Base-by-base conservation (phyloP, 2,113 vertebrate species). In the Calyptommatus sinebrachiatus region DNA sequence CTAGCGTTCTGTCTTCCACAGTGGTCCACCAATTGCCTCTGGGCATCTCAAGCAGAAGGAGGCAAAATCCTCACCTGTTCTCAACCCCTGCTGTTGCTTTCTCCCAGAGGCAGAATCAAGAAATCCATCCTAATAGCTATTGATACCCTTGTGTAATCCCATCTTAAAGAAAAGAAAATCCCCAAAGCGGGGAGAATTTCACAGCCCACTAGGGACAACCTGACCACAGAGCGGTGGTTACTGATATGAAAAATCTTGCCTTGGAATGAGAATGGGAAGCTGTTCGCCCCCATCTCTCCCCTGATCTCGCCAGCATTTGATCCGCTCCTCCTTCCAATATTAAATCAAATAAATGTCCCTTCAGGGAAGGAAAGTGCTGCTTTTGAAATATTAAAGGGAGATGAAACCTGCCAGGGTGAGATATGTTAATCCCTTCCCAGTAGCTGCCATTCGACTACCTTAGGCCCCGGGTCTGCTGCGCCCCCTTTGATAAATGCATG, bases 311-410 rank as follows among this genome's bases (percentile, higher is more conserved):
- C 31, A 7, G 41, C 18, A 11, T 62, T 74, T 14, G 2, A 22
- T 3, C 16, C 22, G 41, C 8, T 26, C 57, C 12, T 7, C n/a
- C 41, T 26, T 61, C 41, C 22, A 45, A 62, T 45, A 62, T 62
- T 62, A 62, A 75, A 75, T 41, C 57, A 75, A 75, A 75, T 41
- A 75, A 45, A 62, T 75, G 22, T 62, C 31, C 31, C 73, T 62
- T 31, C 71, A 26, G 31, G 31, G 35, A 41, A 12, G n/a, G 57
- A 16, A 8, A 24, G 7, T 8, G 35, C 26, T 62, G 28, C 76
- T 41, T 41, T n/a, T 69, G 53, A 70, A 61, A 69, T 61, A 78
- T 78, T 78, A 78, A 69, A 68, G 6, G 48, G 48, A 78, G 76
- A 60, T 21, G 65, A 78, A 69, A 45, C 9, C 66, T 69, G 76